Evolutionary conservation across 2,888 invertebrate genomes (phyloP), one percentile per base, ranked within the genome.

Genomic region (Eupsilia transversa): DNA sequence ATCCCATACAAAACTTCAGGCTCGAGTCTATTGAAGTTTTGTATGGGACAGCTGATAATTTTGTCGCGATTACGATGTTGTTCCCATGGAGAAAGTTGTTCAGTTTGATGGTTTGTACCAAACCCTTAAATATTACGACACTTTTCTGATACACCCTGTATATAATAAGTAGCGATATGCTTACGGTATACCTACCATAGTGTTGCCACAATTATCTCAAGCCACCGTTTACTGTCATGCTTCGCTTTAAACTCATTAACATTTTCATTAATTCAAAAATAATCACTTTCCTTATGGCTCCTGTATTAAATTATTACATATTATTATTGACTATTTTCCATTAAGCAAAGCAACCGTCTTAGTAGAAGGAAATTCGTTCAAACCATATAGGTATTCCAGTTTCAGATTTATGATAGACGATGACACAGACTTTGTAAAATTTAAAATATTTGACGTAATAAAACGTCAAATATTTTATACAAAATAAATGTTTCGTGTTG

Each of bases 241-340:
- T 82, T 80, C 4, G 74, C 77, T 76, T 79, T 12, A 23, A 69
- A 10, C 56, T 73, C 71, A 88, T 83, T 88, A 84, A 89, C 88
- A 80, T 82, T 77, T 77, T 77, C 80, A 78, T 70, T n/a, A 46
- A 63, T 73, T 65, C 71, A 64, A 78, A 83, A 87, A 92, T 94
- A 94, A 94, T 94, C 94, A 94, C 94, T 94, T 94, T 94, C 93
- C 85, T 92, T 91, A 88, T 72, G 23, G 14, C 43, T 23, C 6
- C 63, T 80, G 61, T 79, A 35, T 35, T 30, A 10, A 12, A 49
- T 27, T 0, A 12, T 59, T 41, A 78, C 64, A n/a, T n/a, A n/a
- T 49, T 41, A 56, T 38, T 20, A 20, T 14, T n/a, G 46, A 43
- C 0, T 17, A 14, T 78, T 43, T 43, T 78, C 33, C 27, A 60